Evolutionary conservation across 2,113 vertebrate genomes (phyloP).

Genomic region (Bettongia penicillata): DNA sequence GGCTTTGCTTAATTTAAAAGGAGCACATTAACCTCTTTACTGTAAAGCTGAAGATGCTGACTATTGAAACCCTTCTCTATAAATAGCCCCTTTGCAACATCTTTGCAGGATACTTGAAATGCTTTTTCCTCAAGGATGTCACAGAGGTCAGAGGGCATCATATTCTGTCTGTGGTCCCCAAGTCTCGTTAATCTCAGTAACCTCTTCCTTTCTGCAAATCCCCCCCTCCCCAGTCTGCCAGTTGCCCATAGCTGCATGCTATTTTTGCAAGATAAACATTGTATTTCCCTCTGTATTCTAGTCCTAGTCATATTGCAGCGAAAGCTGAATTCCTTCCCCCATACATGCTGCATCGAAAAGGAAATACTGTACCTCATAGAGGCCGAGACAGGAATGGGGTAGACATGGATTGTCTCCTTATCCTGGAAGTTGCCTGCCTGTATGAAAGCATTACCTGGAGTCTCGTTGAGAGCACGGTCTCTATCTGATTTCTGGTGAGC

Average conservation of each 20-base stretch:
- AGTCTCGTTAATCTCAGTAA: slow-evolving; percentile 37
- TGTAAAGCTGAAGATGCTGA: slow-evolving; percentile 39
- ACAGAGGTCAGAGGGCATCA: slow-evolving; percentile 66
- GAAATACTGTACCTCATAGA: slow-evolving; percentile 86
- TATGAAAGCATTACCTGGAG: slow-evolving; percentile 86
- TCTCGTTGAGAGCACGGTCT: slow-evolving; percentile 81
- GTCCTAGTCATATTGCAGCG: slow-evolving; percentile 74
- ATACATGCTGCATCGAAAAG: slow-evolving; percentile 81
- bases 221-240: slow-evolving; percentile 35
- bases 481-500: slow-evolving; percentile 83
- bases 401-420: slow-evolving; percentile 81
- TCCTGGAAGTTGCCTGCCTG: slow-evolving; percentile 81
- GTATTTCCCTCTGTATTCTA: slow-evolving; percentile 35
- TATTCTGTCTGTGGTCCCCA: slow-evolving; percentile 52
- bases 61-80: slow-evolving; percentile 36
- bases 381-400: slow-evolving; percentile 82
- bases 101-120: slow-evolving; percentile 59
- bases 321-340: slow-evolving; percentile 80
- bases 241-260: slow-evolving; percentile 34
- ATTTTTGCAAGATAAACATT: slow-evolving; percentile 38
- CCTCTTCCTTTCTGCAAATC: slow-evolving; percentile 39
- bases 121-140: slow-evolving; percentile 47
- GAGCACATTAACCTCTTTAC: slow-evolving; percentile 48
- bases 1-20: slow-evolving; percentile 46
- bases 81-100: slow-evolving; percentile 44